phyloP scores from a whole-genome alignment of 2,113 vertebrate species.

The Melanerpes aurifrons region DNA sequence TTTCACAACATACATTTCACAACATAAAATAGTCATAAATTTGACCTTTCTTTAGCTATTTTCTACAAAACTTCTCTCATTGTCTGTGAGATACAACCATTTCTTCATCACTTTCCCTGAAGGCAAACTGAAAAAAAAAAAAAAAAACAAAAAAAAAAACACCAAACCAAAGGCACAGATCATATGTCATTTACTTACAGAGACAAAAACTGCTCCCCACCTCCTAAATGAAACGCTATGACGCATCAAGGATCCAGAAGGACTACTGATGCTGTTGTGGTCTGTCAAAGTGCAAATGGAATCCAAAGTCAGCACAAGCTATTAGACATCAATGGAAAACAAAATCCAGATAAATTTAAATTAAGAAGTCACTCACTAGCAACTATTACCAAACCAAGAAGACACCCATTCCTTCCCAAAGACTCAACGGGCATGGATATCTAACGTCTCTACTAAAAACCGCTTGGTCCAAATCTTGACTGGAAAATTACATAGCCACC shows the following conservation, averaged over 20 bases:
- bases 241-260: neutral
- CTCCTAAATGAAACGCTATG: neutral
- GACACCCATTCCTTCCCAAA: neutral
- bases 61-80: conserved; percentile 12
- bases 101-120: conserved; percentile 47
- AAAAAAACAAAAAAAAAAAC: neutral
- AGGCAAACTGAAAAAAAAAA: neutral
- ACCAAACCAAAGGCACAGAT: neutral
- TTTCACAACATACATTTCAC: conserved; percentile 69
- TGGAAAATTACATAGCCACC: neutral
- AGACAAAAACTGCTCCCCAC: neutral
- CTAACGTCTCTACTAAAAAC: neutral
- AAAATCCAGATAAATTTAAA: neutral
- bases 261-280: neutral
- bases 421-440: neutral
- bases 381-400: neutral
- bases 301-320: neutral
- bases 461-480: neutral
- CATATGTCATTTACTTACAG: neutral
- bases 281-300: neutral
- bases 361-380: neutral
- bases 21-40: conserved; percentile 52
- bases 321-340: neutral
- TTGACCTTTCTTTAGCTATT: conserved; percentile 54
- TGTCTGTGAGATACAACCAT: neutral